Base-by-base conservation (phyloP, 2,888 invertebrate genomes). In the Sesia bembeciformis region DNA sequence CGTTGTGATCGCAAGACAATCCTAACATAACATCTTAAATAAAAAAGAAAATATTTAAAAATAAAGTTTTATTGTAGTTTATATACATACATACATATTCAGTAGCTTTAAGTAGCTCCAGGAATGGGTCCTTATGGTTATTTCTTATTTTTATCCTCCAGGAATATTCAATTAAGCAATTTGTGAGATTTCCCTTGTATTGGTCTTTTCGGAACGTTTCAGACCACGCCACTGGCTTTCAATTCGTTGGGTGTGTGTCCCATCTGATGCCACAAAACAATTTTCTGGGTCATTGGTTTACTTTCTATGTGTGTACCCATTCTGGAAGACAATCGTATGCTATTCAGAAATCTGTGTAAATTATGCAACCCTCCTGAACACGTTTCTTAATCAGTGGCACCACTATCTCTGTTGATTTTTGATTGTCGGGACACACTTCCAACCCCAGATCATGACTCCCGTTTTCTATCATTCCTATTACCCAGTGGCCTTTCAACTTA, bases 341-440 rank as follows among this genome's bases (percentile, higher is more conserved):
- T n/a, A 56, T 56, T 64, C 63, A 65, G 46, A 4, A 64, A 54
- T 65, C 62, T 0, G 64, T 64, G 40, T 65, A 62, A 4, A 63
- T 62, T 3, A 39, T 61, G 4, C 60, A 53, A 51, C 63, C 62
- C 49, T 54, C 60, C 40, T 40, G 46, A 52, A 64, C 63, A 62
- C 66, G 62, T 39, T 66, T 66, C 57, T 63, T 41, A 39, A 64
- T 64, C 1, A 69, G 54, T 42, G 64, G 59, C 56, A 67, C 57
- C 55, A 67, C 52, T 4, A 65, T 52, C 4, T 64, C 64, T 3
- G 65, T 60, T 3, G 53, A 53, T 4, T 64, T 55, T 0, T 54
- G 54, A 58, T 67, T 66, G 4, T 64, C 58, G 6, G 65, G 66
- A 56, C 68, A 68, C 46, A 68, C 60, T 58, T 69, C 66, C 6